Evolutionary conservation across 2,797 vertebrate genomes (phyloP).

Genomic region (Poeciliopsis paucimaculata): DNA sequence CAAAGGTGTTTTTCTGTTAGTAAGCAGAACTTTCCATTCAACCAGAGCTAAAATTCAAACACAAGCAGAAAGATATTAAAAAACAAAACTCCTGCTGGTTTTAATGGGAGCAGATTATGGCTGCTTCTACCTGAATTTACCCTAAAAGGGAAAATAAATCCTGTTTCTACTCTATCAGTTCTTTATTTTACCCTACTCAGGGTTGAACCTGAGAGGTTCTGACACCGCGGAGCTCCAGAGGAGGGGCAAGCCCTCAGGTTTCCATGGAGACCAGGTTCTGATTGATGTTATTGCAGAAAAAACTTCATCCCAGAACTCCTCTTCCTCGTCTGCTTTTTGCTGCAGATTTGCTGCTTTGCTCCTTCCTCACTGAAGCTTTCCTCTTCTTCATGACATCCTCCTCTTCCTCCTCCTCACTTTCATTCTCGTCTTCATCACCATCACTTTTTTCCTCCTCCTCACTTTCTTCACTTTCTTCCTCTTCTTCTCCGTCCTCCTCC

Average conservation of each 20-base stretch:
- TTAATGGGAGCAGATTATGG: background rate
- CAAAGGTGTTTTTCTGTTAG: background rate
- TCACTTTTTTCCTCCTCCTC: background rate
- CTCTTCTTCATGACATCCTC: constrained; percentile 39
- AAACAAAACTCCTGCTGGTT: background rate
- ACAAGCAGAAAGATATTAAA: background rate
- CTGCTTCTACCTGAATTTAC: background rate
- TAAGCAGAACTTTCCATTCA: background rate
- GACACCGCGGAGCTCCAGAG: background rate
- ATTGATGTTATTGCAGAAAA: constrained; percentile 68
- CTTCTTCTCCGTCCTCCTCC: fast-evolving
- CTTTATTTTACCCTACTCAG: no score
- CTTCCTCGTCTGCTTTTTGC: constrained; percentile 38
- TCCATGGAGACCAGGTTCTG: background rate
- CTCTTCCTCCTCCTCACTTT: background rate
- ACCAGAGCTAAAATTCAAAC: background rate
- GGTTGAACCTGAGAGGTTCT: background rate
- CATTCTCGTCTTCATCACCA: background rate
- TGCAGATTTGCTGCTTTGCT: constrained; percentile 26
- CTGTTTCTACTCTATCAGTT: no score
- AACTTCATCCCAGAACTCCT: constrained; percentile 78
- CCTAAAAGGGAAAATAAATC: no score
- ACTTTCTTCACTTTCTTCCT: fast-evolving
- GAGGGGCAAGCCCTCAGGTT: background rate
- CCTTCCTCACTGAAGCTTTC: constrained; percentile 3